Conservation (phyloP, 2,888 invertebrate genomes). For the Nomada ruficornis region DNA sequence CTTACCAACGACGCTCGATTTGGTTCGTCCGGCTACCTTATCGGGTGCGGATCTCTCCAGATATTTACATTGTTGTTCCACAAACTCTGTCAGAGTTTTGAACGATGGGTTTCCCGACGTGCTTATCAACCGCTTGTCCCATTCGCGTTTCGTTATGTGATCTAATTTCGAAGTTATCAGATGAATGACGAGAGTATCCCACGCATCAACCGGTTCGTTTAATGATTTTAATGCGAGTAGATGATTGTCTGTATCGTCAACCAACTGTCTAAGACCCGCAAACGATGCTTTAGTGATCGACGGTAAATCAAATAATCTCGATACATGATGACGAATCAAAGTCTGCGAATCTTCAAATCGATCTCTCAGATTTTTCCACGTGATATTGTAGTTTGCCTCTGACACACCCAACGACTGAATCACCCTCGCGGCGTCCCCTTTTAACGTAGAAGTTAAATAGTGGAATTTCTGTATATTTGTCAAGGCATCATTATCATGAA, state of each 20-base stretch:
- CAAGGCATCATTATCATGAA: background rate
- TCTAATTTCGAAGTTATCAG: too few species aligned
- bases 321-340: too few species aligned
- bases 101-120: background rate
- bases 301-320: too few species aligned
- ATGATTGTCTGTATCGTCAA: background rate
- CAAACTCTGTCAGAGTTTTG: too few species aligned
- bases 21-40: too few species aligned
- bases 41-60: too few species aligned
- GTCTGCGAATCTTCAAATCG: too few species aligned
- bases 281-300: background rate
- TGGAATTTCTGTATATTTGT: conserved; percentile 1
- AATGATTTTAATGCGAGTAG: background rate
- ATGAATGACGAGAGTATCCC: background rate
- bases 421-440: background rate
- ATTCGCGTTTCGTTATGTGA: background rate
- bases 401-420: background rate
- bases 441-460: background rate
- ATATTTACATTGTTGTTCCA: too few species aligned
- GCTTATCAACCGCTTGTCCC: background rate
- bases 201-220: background rate
- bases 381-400: too few species aligned
- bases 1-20: too few species aligned
- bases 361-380: too few species aligned
- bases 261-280: background rate